Evolutionary conservation across 2,797 vertebrate genomes (phyloP).

Genomic region (Naso thynnoides): DNA sequence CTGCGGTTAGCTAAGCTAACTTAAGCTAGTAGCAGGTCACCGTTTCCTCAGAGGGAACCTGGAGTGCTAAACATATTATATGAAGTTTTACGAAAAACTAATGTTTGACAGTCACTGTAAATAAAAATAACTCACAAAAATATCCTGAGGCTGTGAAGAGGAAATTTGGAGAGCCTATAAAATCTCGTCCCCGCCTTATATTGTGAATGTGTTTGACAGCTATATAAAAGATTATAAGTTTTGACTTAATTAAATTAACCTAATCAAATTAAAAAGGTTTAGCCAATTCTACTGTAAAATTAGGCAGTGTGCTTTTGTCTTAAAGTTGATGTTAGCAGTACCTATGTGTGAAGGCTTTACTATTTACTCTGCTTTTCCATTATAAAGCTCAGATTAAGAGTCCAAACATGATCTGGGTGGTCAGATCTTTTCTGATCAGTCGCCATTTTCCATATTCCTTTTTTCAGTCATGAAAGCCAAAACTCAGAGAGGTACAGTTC

Average conservation of each 20-base stretch:
- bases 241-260: not conserved
- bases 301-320: not conserved
- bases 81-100: not conserved
- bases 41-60: not conserved
- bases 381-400: not conserved
- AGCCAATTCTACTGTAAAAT: not conserved
- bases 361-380: not conserved
- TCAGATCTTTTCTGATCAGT: too few species aligned
- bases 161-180: too few species aligned
- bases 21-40: constrained; percentile 13
- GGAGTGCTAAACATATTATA: too few species aligned
- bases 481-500: not conserved
- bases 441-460: not conserved
- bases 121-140: not conserved
- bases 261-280: not conserved
- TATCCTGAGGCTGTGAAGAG: not conserved
- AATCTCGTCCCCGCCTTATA: not conserved
- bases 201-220: not conserved
- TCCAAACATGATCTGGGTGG: not conserved
- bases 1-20: constrained; percentile 30
- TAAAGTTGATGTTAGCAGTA: not conserved
- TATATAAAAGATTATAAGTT: rapidly evolving
- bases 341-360: not conserved
- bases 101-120: not conserved
- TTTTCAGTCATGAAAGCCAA: too few species aligned